phyloP scores from a whole-genome alignment of 2,113 vertebrate genomes.

The Mus spicilegus region DNA sequence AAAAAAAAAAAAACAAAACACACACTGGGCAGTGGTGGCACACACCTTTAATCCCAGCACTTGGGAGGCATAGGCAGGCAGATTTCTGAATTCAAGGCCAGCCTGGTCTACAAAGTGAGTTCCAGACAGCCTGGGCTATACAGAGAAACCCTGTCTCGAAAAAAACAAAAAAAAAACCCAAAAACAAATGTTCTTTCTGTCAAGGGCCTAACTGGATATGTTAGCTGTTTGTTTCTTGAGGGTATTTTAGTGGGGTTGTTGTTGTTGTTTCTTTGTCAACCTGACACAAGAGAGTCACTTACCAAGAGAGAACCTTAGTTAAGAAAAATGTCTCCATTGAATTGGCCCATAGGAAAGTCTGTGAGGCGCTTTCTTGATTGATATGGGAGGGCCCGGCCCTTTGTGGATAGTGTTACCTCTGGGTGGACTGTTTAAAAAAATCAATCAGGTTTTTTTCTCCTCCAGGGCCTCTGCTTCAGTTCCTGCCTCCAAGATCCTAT shows the following conservation, averaged over 20 bases:
- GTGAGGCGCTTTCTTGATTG: not conserved
- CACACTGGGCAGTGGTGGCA: too few species aligned
- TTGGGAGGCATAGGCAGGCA: too few species aligned
- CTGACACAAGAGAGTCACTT: not conserved
- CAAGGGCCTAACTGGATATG: not conserved
- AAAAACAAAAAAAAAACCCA: too few species aligned
- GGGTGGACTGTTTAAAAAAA: not conserved
- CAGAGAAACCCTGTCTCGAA: too few species aligned
- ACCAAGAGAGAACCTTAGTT: not conserved
- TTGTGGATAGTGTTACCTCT: not conserved
- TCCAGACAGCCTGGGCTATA: too few species aligned
- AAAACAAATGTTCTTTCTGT: not conserved
- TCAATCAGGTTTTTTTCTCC: not conserved
- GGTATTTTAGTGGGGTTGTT: not conserved
- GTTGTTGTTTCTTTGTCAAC: not conserved
- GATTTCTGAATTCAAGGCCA: too few species aligned
- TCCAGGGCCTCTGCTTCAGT: not conserved
- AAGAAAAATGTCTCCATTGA: not conserved
- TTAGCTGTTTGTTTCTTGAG: not conserved
- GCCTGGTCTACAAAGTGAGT: too few species aligned
- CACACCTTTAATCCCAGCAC: too few species aligned
- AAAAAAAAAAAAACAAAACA: too few species aligned
- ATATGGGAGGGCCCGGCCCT: not conserved
- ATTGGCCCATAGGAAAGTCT: not conserved
- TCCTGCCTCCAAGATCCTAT: not conserved